These are phyloP conservation scores for Apoderus coryli DNA, from an alignment of 2,888 invertebrate genomes.

Conservation along the genomic window DNA sequence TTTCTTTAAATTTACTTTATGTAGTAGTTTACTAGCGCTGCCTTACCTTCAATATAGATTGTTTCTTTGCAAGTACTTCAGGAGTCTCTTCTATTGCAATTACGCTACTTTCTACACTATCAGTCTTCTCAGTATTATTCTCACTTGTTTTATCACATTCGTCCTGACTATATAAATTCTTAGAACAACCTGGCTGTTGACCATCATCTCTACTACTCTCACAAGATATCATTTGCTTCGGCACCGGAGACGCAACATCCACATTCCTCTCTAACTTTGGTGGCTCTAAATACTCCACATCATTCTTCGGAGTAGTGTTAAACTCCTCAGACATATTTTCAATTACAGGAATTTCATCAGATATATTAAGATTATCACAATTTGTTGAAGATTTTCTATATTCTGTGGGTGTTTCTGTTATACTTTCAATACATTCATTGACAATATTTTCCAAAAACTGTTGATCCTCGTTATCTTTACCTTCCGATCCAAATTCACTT, in stretches of 20 bases:
- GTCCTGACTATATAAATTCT: conserved; percentile 1
- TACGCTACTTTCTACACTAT: neutral
- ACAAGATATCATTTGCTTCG: conserved; percentile 12
- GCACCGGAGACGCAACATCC: neutral
- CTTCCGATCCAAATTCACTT: conserved; percentile 1
- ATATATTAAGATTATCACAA: too few species aligned
- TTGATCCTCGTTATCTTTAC: neutral
- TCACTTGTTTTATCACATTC: conserved; percentile 9
- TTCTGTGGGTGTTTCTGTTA: neutral
- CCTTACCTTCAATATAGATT: conserved; percentile 43
- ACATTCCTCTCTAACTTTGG: conserved; percentile 11
- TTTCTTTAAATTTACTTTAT: too few species aligned
- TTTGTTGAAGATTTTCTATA: too few species aligned
- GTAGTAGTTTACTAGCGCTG: too few species aligned
- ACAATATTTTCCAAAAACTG: neutral
- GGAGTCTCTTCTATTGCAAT: conserved; percentile 13
- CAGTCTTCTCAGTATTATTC: conserved; percentile 6
- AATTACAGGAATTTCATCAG: conserved; percentile 11
- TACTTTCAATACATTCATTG: neutral
- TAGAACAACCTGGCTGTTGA: conserved; percentile 9
- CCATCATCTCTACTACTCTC: conserved; percentile 12
- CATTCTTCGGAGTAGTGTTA: conserved; percentile 5
- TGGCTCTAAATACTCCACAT: conserved; percentile 12
- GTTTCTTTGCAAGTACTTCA: conserved; percentile 37
- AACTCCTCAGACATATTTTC: conserved; percentile 12